phyloP scores from a whole-genome alignment of 2,888 invertebrate genomes.

The Lasioglossum zephyrum region DNA sequence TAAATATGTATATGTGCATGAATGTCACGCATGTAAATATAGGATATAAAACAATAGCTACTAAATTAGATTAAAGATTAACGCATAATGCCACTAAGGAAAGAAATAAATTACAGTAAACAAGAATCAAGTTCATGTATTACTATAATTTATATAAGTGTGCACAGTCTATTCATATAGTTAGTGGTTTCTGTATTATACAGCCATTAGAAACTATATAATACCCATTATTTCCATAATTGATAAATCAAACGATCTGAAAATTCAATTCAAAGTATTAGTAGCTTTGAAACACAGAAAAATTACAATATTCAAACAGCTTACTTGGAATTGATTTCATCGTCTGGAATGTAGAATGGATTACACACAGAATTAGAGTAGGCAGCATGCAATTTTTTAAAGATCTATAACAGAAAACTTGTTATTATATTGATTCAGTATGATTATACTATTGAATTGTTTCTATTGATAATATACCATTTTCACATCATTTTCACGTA shows the following conservation, averaged over 20 bases:
- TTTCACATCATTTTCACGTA: conserved; percentile 97
- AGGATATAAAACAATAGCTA: background rate
- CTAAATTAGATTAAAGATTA: background rate
- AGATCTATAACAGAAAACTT: conserved; percentile 87
- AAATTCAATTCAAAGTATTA: conserved; percentile 50
- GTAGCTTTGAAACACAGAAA: background rate
- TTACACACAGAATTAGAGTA: conserved; percentile 98
- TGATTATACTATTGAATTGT: conserved; percentile 13
- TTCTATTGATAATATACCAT: conserved; percentile 88
- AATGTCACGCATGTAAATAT: background rate
- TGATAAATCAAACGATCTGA: conserved; percentile 79
- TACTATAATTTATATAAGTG: background rate
- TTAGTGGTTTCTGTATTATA: conserved; percentile 4
- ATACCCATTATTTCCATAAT: conserved; percentile 81
- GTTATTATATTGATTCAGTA: conserved; percentile 35
- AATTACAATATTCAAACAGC: background rate
- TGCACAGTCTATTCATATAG: background rate
- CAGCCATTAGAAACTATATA: conserved; percentile 40
- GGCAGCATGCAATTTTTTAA: conserved; percentile 94
- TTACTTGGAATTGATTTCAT: conserved; percentile 90
- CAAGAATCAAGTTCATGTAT: background rate
- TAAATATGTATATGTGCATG: background rate
- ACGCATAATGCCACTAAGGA: background rate
- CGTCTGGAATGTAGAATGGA: conserved; percentile 98
- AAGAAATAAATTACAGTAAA: background rate